phyloP scores from a whole-genome alignment of 1,140 invertebrate genomes.

The Anastrepha ludens region DNA sequence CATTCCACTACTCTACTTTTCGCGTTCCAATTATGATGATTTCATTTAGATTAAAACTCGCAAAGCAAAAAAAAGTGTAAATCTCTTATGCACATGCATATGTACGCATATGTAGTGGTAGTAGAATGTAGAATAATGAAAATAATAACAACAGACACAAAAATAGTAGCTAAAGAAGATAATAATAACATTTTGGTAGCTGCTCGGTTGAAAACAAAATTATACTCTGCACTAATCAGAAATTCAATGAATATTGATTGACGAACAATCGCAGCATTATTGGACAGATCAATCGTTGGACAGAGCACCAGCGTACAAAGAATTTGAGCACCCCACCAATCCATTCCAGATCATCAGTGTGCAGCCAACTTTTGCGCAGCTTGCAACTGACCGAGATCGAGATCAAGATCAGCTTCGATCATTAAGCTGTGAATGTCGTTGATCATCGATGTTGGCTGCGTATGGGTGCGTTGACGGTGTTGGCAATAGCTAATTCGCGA shows the following conservation, averaged over 20 bases:
- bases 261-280: not conserved
- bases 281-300: not conserved
- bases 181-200: not conserved
- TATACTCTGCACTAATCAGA: not conserved
- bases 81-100: not conserved
- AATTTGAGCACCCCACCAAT: not conserved
- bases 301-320: not conserved
- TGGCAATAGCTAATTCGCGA: not conserved
- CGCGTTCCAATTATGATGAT: conserved; percentile 51
- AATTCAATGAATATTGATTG: conserved; percentile 34
- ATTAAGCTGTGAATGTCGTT: not conserved
- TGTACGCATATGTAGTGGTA: not conserved
- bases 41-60: conserved; percentile 27
- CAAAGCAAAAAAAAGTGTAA: not conserved
- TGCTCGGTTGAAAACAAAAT: not conserved
- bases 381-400: not conserved
- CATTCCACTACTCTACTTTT: conserved; percentile 49
- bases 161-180: not conserved
- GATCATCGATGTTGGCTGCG: not conserved
- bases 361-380: not conserved
- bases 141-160: not conserved
- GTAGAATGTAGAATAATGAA: not conserved
- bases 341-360: not conserved
- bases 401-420: conserved; percentile 34
- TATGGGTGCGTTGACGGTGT: not conserved